Evolutionary conservation across 2,113 vertebrate species (phyloP), one percentile per base, ranked within the genome.

Genomic region (Physeter macrocephalus): DNA sequence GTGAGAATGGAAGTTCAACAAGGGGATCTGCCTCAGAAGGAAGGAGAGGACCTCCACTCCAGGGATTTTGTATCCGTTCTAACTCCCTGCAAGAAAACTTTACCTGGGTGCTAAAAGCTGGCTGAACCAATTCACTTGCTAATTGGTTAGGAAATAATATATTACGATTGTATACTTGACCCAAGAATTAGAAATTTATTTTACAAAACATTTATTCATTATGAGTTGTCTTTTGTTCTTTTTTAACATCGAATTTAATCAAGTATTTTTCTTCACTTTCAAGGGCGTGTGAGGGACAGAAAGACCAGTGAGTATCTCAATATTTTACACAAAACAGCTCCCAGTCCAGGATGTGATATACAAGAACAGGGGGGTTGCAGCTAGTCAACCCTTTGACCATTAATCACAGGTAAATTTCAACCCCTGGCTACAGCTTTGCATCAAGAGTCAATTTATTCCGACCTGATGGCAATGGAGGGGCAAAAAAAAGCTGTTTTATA

Each of bases 331-430:
- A 98, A 98, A 97, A 78, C 39, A 98, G 49, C 84, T 88, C 75
- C 71, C 59, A 96, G 52, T 94, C 90, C 81, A 97, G 97, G 75
- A 97, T 93, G 62, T 94, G 85, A 98, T 97, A 95, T 80, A 92
- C 17, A 96, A 89, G 87, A 98, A 95, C 54, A 92, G 1, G 18
- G 31, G 17, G 17, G 80, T 78, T 96, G 88, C 85, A 29, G 36
- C 49, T 67, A 71, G 66, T 97, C 91, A 96, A 82, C 54, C 11
- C 49, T 86, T 97, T 89, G 97, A 93, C 89, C 97, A 98, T 98
- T 97, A 97, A 93, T 98, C 97, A 98, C 88, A 87, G 87, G 62
- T 90, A 95, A 97, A 89, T 98, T 98, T 98, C 96, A 97, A 97
- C 90, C 97, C 94, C 95, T 98, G 84, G 98, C 97, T 97, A 61